Evolutionary conservation across 2,888 invertebrate species (phyloP).

Genomic region (Euzophera pinguis): DNA sequence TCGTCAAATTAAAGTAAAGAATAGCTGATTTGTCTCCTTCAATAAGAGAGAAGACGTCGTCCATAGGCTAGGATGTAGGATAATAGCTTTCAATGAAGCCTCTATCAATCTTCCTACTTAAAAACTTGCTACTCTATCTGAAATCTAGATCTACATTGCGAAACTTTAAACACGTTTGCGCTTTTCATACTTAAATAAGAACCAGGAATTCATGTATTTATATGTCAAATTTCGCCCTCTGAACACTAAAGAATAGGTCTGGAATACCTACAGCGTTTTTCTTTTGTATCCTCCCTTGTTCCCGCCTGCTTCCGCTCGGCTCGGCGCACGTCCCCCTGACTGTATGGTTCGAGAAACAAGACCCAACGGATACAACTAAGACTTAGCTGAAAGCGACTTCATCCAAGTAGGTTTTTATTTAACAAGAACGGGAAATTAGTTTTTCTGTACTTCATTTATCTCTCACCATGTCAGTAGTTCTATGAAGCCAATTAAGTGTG

Average conservation of each 20-base stretch:
- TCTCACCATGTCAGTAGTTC: neutral
- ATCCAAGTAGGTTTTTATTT: slow-evolving; percentile 17
- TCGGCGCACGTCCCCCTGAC: slow-evolving; percentile 24
- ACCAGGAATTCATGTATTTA: too few relatives aligned
- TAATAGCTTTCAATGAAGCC: too few relatives aligned
- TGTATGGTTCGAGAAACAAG: slow-evolving; percentile 21
- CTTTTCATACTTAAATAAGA: too few relatives aligned
- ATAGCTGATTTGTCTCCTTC: too few relatives aligned
- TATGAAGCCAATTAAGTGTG: too few relatives aligned
- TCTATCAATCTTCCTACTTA: too few relatives aligned
- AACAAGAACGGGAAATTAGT: neutral
- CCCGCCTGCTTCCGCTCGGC: slow-evolving; percentile 32
- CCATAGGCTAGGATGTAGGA: too few relatives aligned
- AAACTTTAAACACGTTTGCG: too few relatives aligned
- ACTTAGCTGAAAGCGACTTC: slow-evolving; percentile 14
- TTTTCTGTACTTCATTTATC: neutral
- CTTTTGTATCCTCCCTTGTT: slow-evolving; percentile 35
- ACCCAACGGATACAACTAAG: slow-evolving; percentile 21
- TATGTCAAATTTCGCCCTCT: neutral
- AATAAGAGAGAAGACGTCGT: too few relatives aligned
- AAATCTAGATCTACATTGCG: too few relatives aligned
- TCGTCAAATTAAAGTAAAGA: too few relatives aligned
- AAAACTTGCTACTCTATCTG: too few relatives aligned
- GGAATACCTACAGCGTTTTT: slow-evolving; percentile 23
- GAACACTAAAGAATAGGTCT: slow-evolving; percentile 1